Percentiles rank a stretch among this genome's conserved stretches.
These are phyloP conservation scores for Phengaris alcon DNA, from an alignment of 2,888 invertebrate species.

Conservation along the genomic window DNA sequence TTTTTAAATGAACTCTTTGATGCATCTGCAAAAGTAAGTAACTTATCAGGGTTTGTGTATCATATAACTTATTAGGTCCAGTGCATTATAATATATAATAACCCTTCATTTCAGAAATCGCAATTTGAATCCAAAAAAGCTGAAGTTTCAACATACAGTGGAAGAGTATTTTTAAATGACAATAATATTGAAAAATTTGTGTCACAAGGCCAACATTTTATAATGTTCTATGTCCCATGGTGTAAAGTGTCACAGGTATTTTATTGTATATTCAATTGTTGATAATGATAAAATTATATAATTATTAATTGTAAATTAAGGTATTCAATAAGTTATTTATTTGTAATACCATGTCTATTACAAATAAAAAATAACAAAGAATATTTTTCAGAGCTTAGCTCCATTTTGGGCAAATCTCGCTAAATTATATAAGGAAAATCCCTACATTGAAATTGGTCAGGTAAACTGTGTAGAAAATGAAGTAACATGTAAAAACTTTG, in stretches of 20 bases:
- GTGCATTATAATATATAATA: background rate
- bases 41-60: background rate
- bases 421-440: constrained; percentile 82
- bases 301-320: too few relatives aligned
- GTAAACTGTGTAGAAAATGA: constrained; percentile 91
- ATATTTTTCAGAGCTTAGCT: constrained; percentile 81
- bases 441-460: constrained; percentile 86
- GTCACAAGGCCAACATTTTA: constrained; percentile 87
- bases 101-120: constrained; percentile 44
- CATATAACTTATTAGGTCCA: too few relatives aligned
- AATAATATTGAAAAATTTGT: constrained; percentile 86
- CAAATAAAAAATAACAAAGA: background rate
- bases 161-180: constrained; percentile 86
- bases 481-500: constrained; percentile 86
- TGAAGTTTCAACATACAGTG: constrained; percentile 80
- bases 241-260: constrained; percentile 90
- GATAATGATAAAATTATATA: too few relatives aligned
- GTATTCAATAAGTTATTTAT: too few relatives aligned
- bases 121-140: constrained; percentile 43
- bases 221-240: constrained; percentile 96
- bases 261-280: background rate
- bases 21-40: constrained; percentile 45
- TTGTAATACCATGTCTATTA: background rate
- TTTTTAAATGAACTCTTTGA: constrained; percentile 85
- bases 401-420: constrained; percentile 92